Percentiles rank a stretch among this genome's conserved stretches.
phyloP scores from a whole-genome alignment of 2,113 vertebrate species.

The Pyrgilauda ruficollis region DNA sequence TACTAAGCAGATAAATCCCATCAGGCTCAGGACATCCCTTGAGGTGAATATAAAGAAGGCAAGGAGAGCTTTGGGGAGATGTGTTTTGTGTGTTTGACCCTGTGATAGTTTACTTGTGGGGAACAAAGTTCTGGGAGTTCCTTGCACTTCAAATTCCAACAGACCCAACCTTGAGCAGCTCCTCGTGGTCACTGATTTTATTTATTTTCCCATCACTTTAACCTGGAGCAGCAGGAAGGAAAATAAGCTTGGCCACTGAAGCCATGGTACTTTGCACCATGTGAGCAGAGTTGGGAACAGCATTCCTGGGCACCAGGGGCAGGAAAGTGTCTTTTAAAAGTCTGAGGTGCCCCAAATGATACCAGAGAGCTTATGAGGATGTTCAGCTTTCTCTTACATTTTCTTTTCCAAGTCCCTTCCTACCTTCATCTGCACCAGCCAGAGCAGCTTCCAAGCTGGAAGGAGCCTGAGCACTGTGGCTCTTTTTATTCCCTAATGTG shows the following conservation, averaged over 20 bases:
- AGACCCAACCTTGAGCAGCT: not conserved
- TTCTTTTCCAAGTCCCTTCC: not conserved
- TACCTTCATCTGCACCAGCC: not conserved
- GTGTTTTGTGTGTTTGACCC: not conserved
- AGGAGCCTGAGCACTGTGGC: not conserved
- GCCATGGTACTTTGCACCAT: rapidly evolving
- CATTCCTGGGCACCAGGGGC: not conserved
- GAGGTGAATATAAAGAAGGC: not conserved
- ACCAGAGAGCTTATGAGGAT: not conserved
- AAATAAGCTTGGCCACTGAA: not conserved
- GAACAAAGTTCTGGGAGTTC: not conserved
- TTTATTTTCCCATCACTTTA: not conserved
- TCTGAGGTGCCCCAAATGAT: not conserved
- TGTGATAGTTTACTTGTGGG: not conserved
- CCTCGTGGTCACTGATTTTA: not conserved
- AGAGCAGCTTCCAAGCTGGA: not conserved
- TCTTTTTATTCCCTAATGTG: not conserved
- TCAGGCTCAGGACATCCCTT: not conserved
- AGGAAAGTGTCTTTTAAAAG: not conserved
- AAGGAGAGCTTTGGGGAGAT: not conserved
- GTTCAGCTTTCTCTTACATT: not conserved
- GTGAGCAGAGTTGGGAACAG: not conserved
- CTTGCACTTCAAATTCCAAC: not conserved
- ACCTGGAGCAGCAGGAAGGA: not conserved
- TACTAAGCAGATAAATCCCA: not conserved